Conservation (phyloP, 1,140 invertebrate genomes). For the Steinernema khuongi region DNA sequence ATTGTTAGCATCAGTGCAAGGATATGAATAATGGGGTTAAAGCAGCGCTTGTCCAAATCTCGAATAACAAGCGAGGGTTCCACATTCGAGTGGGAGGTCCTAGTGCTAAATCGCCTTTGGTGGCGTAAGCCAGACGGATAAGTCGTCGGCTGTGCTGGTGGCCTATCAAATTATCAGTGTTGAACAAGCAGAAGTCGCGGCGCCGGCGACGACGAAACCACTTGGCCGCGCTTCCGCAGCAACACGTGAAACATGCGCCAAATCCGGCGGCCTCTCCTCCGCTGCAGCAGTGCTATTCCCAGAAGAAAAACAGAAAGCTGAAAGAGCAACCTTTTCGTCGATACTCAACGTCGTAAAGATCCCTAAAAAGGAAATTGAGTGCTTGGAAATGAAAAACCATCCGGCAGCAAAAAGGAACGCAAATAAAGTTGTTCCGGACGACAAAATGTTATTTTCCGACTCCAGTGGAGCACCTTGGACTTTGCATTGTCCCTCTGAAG, state of each 20-base stretch:
- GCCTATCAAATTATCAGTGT: slow-evolving; percentile 15
- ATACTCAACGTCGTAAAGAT: slow-evolving; percentile 17
- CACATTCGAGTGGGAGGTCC: not conserved
- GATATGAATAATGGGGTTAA: slow-evolving; percentile 17
- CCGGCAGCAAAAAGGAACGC: not conserved
- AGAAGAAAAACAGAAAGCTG: slow-evolving; percentile 7
- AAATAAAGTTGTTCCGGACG: not conserved
- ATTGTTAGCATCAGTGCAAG: slow-evolving; percentile 14
- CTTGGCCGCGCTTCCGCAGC: not conserved
- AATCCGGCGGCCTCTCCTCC: not conserved
- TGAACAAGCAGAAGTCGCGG: not conserved
- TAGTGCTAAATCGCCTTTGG: slow-evolving; percentile 14
- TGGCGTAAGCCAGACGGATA: not conserved
- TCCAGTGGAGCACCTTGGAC: not conserved
- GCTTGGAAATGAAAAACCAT: slow-evolving; percentile 8
- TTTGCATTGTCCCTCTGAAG: not conserved
- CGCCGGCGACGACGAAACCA: not conserved
- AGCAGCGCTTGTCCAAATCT: slow-evolving; percentile 12
- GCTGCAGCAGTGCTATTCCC: slow-evolving; percentile 3
- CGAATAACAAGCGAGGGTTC: slow-evolving; percentile 8
- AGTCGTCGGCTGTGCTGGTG: not conserved
- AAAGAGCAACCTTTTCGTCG: slow-evolving; percentile 14
- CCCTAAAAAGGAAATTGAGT: slow-evolving; percentile 14
- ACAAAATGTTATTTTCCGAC: not conserved
- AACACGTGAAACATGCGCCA: not conserved